phyloP scores from a whole-genome alignment of 2,113 vertebrate species.

The Mobula birostris region DNA sequence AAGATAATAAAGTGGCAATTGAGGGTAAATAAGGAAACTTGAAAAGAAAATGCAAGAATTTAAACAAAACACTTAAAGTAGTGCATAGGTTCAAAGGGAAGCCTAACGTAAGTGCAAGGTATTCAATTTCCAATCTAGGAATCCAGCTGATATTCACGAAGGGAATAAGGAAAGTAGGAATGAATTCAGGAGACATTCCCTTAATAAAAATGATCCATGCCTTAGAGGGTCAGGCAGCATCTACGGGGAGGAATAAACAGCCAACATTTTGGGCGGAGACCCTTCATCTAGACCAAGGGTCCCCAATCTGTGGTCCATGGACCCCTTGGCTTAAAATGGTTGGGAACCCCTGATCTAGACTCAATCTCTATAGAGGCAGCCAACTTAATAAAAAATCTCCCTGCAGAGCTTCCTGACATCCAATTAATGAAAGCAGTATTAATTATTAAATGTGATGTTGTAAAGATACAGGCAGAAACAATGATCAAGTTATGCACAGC shows the following conservation, averaged over 20 bases:
- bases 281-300: too few species aligned
- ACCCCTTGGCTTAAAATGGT: too few species aligned
- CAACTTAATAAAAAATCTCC: not conserved
- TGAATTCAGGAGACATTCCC: not conserved
- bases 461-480: too few species aligned
- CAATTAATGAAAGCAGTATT: constrained; percentile 1
- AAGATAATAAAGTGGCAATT: too few species aligned
- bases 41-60: not conserved
- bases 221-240: too few species aligned
- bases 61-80: not conserved
- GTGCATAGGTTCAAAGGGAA: not conserved
- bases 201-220: not conserved
- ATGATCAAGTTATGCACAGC: not conserved
- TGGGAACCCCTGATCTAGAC: too few species aligned
- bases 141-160: not conserved
- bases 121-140: not conserved
- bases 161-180: not conserved
- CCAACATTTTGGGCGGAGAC: too few species aligned
- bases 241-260: too few species aligned
- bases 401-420: not conserved
- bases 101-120: not conserved
- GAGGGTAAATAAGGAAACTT: not conserved
- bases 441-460: constrained; percentile 16
- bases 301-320: too few species aligned
- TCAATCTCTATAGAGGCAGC: not conserved